Base-by-base conservation (phyloP, 2,113 vertebrate species). In the Nyctibius bracteatus region DNA sequence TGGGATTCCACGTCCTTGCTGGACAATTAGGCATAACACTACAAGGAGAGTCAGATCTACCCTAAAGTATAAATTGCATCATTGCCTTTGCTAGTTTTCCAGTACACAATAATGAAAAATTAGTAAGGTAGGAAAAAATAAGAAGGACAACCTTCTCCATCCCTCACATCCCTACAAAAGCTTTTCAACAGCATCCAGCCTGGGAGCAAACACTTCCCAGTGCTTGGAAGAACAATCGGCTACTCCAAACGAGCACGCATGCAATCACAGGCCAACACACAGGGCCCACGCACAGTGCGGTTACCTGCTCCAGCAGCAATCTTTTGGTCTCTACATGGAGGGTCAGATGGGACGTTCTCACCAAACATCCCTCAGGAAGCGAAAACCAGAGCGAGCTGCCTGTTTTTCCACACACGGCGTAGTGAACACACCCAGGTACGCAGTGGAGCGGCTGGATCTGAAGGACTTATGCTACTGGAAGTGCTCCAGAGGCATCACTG, bases 181-280 rank as follows among this genome's bases (percentile, higher is more conserved):
- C 80, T 91, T 96, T 95, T 82, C 91, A 96, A 94, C 46, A 90
- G 83, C 78, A 87, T 51, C 41, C 41, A 81, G 8, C 35, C 52
- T 41, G 12, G 39, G 10, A 91, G 24, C 20, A 62, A 59, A 41
- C 2, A 86, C 68, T 47, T 33, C 75, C 31, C 74, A 39, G 66
- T 19, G 43, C 72, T 92, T 59, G 54, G 57, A 86, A 81, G 92
- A 74, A 81, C 51, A 39, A 88, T 14, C n/a, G 2, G 65, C 62
- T 91, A 67, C 58, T 91, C 91, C 57, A 72, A 75, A 83, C 14
- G 2, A 77, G 86, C 39, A 15, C 2, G 5, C 41, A 77, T 10
- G 68, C 70, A 94, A 67, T 25, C 8, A 7, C 24, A 67, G 49
- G 73, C 57, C 91, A 94, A 51, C 25, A 37, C 54, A 12, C 7